Base-by-base conservation (phyloP, 2,113 vertebrate species). In the Phaetusa simplex region DNA sequence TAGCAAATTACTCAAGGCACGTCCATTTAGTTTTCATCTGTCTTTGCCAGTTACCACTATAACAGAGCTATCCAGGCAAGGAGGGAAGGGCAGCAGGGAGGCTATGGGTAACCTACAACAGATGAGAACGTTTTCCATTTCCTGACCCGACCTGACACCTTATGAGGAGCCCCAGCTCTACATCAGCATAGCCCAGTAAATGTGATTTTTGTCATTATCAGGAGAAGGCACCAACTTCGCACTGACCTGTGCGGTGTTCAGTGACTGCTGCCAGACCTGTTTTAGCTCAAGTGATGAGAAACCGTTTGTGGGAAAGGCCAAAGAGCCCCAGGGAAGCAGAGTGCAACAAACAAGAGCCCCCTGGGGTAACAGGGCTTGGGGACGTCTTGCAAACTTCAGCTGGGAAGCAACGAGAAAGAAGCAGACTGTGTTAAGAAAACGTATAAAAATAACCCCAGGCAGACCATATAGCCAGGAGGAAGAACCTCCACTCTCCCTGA, bases 221-320 rank as follows among this genome's bases (percentile, higher is more conserved):
- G 58, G 24, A 86, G 81, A 76, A 93, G 64, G 12, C 36, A 82
- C 24, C 47, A 17, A 18, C 36, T 61, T 66, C 72, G 12, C 8
- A 27, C 32, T 45, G 47, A 45, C 27, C 49, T 55, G 17, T 16
- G 24, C n/a, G 14, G 53, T 6, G 24, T 18, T 49, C 81, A 61
- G 38, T 13, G 22, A 6, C 43, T 61, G 20, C 64, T 66, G 64
- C 65, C 55, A 6, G 6, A 49, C 10, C 47, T 61, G 32, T 38
- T 89, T 50, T 14, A 55, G 11, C 42, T 14, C 62, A 22, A 83
- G 16, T 11, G 17, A 36, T 23, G 6, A 22, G 26, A 86, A 91
- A 86, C 6, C 0, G 0, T 22, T 6, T 8, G 13, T n/a, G 17
- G 36, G 38, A 59, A 58, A 77, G 43, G n/a, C 21, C 22, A 22